These are phyloP conservation scores for Oncopodura yosiiana DNA, from an alignment of 1,140 invertebrate species.

Conservation along the genomic window DNA sequence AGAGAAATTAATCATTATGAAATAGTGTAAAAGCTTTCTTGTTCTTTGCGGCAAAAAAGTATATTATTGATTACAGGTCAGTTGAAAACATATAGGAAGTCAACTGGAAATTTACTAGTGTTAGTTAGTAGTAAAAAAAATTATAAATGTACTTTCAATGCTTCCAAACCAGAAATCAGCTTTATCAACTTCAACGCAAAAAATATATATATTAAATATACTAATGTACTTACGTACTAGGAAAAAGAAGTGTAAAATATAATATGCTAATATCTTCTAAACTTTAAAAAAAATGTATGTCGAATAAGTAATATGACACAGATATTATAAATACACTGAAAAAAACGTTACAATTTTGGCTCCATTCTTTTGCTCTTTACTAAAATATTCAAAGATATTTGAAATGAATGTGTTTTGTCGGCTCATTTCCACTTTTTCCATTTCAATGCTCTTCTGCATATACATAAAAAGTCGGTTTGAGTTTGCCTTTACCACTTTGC, in stretches of 20 bases:
- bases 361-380: not conserved
- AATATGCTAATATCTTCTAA: conserved; percentile 22
- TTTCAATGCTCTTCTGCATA: not conserved
- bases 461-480: not conserved
- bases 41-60: not conserved
- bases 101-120: too few species aligned
- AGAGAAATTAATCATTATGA: not conserved
- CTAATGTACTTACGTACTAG: conserved; percentile 8
- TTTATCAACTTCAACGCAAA: too few species aligned
- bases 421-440: conserved; percentile 17
- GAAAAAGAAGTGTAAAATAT: conserved; percentile 26
- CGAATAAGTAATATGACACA: too few species aligned
- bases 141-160: too few species aligned
- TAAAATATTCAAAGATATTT: conserved; percentile 20
- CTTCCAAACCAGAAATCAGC: too few species aligned
- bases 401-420: conserved; percentile 18
- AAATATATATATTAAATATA: too few species aligned
- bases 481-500: conserved; percentile 6
- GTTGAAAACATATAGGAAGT: too few species aligned
- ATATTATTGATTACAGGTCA: too few species aligned
- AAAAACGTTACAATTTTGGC: too few species aligned
- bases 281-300: conserved; percentile 15
- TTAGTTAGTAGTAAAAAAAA: too few species aligned
- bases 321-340: too few species aligned
- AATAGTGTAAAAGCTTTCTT: too few species aligned